These are phyloP conservation scores for Drosophila dives DNA, from an alignment of 2,888 invertebrate genomes.

Conservation along the genomic window DNA sequence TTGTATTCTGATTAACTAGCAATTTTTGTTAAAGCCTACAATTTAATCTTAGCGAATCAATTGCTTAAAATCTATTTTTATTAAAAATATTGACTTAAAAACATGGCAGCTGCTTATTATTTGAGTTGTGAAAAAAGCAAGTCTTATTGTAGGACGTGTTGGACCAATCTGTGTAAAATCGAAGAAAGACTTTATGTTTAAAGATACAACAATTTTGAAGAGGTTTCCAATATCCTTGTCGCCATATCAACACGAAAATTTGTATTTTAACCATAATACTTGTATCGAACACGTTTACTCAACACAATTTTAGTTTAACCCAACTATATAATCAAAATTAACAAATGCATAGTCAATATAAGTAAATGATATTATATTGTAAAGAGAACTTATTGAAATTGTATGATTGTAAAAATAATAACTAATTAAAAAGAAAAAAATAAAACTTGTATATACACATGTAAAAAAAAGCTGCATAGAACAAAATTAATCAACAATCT, in stretches of 20 bases:
- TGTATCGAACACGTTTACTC: slow-evolving; percentile 45
- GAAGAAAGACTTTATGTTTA: slow-evolving; percentile 22
- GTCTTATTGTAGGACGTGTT: slow-evolving; percentile 36
- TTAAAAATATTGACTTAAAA: slow-evolving; percentile 37
- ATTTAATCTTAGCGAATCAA: slow-evolving; percentile 33
- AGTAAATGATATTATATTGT: slow-evolving; percentile 70
- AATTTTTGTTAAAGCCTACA: slow-evolving; percentile 38
- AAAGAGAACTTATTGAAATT: slow-evolving; percentile 73
- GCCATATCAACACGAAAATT: slow-evolving; percentile 75
- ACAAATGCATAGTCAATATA: slow-evolving; percentile 70
- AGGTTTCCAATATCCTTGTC: slow-evolving; percentile 67
- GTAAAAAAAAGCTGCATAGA: slow-evolving; percentile 14
- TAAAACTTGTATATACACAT: slow-evolving; percentile 68
- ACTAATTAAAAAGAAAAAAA: slow-evolving; percentile 53
- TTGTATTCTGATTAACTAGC: slow-evolving; percentile 52
- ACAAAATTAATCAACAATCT: background rate
- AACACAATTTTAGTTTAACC: slow-evolving; percentile 62
- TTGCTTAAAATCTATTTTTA: slow-evolving; percentile 41
- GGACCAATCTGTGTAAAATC: slow-evolving; percentile 68
- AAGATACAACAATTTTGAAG: slow-evolving; percentile 28
- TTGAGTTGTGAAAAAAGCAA: slow-evolving; percentile 34
- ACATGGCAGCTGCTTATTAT: slow-evolving; percentile 40
- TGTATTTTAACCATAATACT: slow-evolving; percentile 62
- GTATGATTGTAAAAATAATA: slow-evolving; percentile 59
- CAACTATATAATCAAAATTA: slow-evolving; percentile 56